phyloP scores from a whole-genome alignment of 1,140 invertebrate species.

The Zaprionus ornatus region DNA sequence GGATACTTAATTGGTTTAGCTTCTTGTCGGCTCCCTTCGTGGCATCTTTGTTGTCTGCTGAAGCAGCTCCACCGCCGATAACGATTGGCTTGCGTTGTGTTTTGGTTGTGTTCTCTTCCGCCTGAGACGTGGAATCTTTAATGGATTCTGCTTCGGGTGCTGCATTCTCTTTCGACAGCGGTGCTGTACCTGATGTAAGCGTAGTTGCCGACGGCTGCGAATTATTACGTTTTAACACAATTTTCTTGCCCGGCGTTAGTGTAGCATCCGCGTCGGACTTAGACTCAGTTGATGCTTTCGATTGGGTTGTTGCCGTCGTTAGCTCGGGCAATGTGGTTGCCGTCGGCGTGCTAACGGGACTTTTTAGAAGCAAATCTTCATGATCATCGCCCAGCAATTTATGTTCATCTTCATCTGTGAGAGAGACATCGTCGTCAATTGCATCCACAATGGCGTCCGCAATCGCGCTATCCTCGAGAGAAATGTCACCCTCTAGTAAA shows the following conservation, averaged over 20 bases:
- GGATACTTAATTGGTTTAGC: constrained; percentile 86
- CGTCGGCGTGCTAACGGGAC: constrained; percentile 67
- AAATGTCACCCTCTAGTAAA: constrained; percentile 85
- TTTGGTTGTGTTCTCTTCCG: constrained; percentile 29
- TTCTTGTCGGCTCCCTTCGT: constrained; percentile 77
- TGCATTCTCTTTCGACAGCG: constrained; percentile 60
- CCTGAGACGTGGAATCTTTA: constrained; percentile 4
- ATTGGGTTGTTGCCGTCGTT: constrained; percentile 14
- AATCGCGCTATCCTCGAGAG: constrained; percentile 84
- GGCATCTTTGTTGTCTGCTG: constrained; percentile 10
- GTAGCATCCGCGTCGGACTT: constrained; percentile 10
- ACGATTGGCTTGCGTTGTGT: constrained; percentile 57
- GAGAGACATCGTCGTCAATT: constrained; percentile 72
- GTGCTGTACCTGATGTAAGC: constrained; percentile 28
- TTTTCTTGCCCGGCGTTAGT: constrained; percentile 84
- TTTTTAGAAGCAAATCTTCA: constrained; percentile 69
- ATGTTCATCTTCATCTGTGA: constrained; percentile 76
- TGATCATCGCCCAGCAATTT: constrained; percentile 70
- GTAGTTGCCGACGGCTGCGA: constrained; percentile 35
- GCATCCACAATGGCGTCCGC: constrained; percentile 84
- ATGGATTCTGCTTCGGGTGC: constrained; percentile 18
- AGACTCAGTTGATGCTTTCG: neutral
- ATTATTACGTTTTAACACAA: constrained; percentile 88
- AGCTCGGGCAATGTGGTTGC: constrained; percentile 43
- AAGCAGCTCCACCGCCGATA: constrained; percentile 10